Percentiles rank a stretch among this genome's conserved stretches.
phyloP scores from a whole-genome alignment of 2,113 vertebrate genomes.

The Aplodontia rufa region DNA sequence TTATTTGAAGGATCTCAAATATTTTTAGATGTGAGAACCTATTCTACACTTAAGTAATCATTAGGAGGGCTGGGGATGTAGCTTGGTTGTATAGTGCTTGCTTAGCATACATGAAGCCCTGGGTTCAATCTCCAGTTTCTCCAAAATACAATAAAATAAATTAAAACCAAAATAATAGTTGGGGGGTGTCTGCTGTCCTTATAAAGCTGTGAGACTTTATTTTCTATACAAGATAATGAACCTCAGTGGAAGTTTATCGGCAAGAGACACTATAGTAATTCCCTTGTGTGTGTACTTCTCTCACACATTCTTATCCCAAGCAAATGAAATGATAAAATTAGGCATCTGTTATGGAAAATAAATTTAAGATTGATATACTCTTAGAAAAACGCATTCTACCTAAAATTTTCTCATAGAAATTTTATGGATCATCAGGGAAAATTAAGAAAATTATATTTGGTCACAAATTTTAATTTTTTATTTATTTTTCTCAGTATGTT shows the following conservation, averaged over 20 bases:
- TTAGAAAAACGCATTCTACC: neutral
- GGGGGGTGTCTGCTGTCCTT: neutral
- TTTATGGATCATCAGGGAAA: neutral
- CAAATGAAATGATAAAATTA: neutral
- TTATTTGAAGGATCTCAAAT: neutral
- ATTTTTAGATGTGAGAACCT: neutral
- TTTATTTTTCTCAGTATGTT: neutral
- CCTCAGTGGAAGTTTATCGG: conserved; percentile 30
- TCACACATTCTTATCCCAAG: neutral
- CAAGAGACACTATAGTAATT: neutral
- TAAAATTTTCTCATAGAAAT: neutral
- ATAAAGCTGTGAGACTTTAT: neutral
- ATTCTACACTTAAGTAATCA: neutral
- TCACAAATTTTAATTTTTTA: neutral
- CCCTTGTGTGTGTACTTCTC: neutral
- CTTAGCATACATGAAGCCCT: too few relatives aligned
- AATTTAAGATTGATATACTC: neutral
- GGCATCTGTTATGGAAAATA: neutral
- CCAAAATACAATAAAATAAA: too few relatives aligned
- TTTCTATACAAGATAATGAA: neutral
- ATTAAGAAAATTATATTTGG: neutral
- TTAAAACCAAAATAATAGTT: neutral
- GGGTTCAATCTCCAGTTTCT: too few relatives aligned
- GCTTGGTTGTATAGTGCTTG: too few relatives aligned
- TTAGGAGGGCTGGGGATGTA: too few relatives aligned